These are phyloP conservation scores for Polietes domitor DNA, from an alignment of 2,888 invertebrate genomes.

Conservation along the genomic window DNA sequence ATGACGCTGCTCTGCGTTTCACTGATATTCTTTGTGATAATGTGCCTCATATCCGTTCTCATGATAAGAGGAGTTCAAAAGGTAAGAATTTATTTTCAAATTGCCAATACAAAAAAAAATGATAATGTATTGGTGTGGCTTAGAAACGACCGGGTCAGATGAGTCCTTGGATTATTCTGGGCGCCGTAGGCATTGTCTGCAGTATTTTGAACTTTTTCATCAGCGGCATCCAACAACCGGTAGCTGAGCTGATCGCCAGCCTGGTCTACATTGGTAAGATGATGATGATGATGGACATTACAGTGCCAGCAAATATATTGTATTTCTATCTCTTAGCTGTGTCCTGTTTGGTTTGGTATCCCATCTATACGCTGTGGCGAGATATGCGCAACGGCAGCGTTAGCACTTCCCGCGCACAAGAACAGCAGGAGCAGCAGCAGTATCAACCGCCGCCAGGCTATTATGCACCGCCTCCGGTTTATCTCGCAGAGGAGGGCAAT, in stretches of 20 bases:
- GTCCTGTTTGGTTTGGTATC: conserved; percentile 14
- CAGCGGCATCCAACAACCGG: background rate
- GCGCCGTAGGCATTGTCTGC: conserved; percentile 13
- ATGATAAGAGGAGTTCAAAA: too few relatives aligned
- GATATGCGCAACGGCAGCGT: background rate
- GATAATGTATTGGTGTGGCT: background rate
- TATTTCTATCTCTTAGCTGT: background rate
- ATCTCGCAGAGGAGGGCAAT: background rate
- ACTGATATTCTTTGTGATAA: too few relatives aligned
- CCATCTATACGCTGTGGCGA: background rate
- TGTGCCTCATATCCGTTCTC: too few relatives aligned
- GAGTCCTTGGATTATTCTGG: background rate
- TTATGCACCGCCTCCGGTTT: conserved; percentile 6
- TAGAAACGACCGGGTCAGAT: background rate
- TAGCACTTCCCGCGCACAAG: background rate
- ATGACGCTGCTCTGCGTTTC: too few relatives aligned
- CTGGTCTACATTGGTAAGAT: background rate
- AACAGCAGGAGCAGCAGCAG: background rate
- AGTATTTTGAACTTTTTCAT: conserved; percentile 3
- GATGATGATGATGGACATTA: background rate
- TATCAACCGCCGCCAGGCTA: conserved; percentile 3
- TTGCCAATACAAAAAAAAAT: too few relatives aligned
- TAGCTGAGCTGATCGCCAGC: background rate
- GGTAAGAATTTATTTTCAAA: too few relatives aligned
- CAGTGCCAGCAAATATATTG: too few relatives aligned